Percentiles rank a stretch among this genome's conserved stretches.
phyloP scores from a whole-genome alignment of 2,888 invertebrate species.

The Maniola hyperantus region DNA sequence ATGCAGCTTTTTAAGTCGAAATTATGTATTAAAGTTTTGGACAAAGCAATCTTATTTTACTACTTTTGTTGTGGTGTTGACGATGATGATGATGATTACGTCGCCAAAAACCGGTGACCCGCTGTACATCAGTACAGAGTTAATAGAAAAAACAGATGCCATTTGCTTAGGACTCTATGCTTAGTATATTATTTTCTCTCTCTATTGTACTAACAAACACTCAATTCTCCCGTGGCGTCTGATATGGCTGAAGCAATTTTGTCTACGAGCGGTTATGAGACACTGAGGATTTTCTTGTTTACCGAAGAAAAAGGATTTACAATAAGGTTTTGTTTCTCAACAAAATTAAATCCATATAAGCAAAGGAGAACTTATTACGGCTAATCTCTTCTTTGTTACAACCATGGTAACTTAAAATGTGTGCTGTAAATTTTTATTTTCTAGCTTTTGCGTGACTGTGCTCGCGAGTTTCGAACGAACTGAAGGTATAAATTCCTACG shows the following conservation, averaged over 20 bases:
- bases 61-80: too few relatives aligned
- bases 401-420: slow-evolving; percentile 7
- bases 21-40: background rate
- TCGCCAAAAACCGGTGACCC: too few relatives aligned
- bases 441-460: background rate
- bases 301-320: slow-evolving; percentile 48
- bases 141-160: too few relatives aligned
- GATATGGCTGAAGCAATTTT: slow-evolving; percentile 62
- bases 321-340: slow-evolving; percentile 41
- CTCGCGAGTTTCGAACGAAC: background rate
- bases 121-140: too few relatives aligned
- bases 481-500: background rate
- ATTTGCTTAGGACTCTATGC: too few relatives aligned
- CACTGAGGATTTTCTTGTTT: slow-evolving; percentile 60
- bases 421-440: slow-evolving; percentile 1
- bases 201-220: slow-evolving; percentile 46
- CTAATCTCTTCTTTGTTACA: slow-evolving; percentile 21
- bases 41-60: background rate
- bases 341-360: slow-evolving; percentile 39
- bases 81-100: too few relatives aligned
- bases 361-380: slow-evolving; percentile 10
- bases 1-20: background rate
- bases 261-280: slow-evolving; percentile 59
- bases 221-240: slow-evolving; percentile 58
- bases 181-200: slow-evolving; percentile 10